Percentiles rank a stretch among this genome's conserved stretches.
These are phyloP conservation scores for Sminthurides bifidus DNA, from an alignment of 1,140 invertebrate species.

Conservation along the genomic window DNA sequence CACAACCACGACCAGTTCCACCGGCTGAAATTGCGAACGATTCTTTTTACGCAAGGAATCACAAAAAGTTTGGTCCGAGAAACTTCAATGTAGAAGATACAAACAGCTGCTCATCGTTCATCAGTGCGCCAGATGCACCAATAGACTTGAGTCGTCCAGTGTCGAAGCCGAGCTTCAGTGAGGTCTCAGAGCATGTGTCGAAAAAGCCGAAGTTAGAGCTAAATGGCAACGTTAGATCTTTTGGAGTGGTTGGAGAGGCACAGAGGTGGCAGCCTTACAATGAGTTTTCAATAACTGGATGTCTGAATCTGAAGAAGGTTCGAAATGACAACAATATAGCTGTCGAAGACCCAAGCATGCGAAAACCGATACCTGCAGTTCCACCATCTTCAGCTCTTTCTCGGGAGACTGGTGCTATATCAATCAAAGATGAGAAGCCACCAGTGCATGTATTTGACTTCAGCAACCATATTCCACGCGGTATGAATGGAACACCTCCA, in stretches of 20 bases:
- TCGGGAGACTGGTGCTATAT: too few relatives aligned
- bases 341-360: too few relatives aligned
- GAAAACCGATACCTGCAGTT: too few relatives aligned
- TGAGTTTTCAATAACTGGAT: slow-evolving; percentile 14
- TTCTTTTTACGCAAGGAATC: too few relatives aligned
- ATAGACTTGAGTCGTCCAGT: slow-evolving; percentile 24
- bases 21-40: too few relatives aligned
- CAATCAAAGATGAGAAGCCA: too few relatives aligned
- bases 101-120: background rate
- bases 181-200: background rate
- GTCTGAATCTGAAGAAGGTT: slow-evolving; percentile 25
- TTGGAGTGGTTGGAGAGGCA: slow-evolving; percentile 25
- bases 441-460: too few relatives aligned
- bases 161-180: background rate
- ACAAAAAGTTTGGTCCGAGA: background rate
- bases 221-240: slow-evolving; percentile 15
- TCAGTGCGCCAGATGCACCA: slow-evolving; percentile 11
- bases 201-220: slow-evolving; percentile 8
- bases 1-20: too few relatives aligned
- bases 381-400: too few relatives aligned
- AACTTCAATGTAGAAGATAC: background rate
- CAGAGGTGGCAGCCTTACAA: slow-evolving; percentile 25
- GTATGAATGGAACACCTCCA: too few relatives aligned
- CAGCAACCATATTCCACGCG: too few relatives aligned
- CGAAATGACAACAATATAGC: slow-evolving; percentile 10